A percentile compares a stretch with the other conserved stretches of the same genome.
phyloP scores from a whole-genome alignment of 2,888 invertebrate species.

The Helobdella robusta region DNA sequence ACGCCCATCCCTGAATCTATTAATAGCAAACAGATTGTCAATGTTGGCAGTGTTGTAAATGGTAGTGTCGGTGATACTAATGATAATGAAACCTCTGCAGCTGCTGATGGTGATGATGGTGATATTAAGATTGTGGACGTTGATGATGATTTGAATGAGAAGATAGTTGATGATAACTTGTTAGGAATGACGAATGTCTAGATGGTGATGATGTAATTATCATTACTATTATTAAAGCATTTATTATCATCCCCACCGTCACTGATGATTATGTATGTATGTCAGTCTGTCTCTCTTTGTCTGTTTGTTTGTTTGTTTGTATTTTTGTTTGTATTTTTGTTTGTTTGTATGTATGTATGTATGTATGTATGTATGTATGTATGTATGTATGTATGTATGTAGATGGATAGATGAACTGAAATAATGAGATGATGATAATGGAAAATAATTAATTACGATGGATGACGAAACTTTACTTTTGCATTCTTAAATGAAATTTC shows the following conservation, averaged over 20 bases:
- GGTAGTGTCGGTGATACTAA: too few species aligned
- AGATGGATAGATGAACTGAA: too few species aligned
- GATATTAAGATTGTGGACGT: background rate
- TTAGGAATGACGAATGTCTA: background rate
- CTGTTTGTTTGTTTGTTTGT: too few species aligned
- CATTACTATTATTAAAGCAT: background rate
- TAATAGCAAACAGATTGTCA: background rate
- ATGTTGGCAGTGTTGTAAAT: background rate
- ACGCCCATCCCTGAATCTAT: background rate
- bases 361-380: too few species aligned
- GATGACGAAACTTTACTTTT: too few species aligned
- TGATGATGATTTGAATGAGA: background rate
- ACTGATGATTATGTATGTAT: background rate
- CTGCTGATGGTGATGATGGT: background rate
- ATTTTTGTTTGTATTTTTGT: too few species aligned
- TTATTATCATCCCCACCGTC: background rate
- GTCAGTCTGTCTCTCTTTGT: background rate
- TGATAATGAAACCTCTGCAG: too few species aligned
- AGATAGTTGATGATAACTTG: background rate
- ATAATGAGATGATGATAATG: too few species aligned
- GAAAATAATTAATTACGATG: too few species aligned
- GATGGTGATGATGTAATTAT: background rate
- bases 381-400: too few species aligned
- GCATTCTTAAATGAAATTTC: too few species aligned
- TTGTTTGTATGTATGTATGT: too few species aligned